Conservation (phyloP, 2,888 invertebrate genomes). For the Torymus tubicola region DNA sequence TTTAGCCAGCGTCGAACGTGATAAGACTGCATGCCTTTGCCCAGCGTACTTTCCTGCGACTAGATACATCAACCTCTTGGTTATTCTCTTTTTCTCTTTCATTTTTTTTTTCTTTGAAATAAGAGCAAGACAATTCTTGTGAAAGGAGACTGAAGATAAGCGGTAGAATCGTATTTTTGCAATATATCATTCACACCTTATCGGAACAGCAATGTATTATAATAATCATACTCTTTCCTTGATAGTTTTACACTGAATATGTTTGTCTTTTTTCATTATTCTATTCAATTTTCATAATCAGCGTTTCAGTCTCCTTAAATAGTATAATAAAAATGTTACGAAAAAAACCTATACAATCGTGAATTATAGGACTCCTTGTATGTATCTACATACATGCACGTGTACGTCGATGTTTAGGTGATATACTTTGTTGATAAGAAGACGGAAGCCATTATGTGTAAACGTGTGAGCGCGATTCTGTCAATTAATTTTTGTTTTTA, state of each 20-base stretch:
- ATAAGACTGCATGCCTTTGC: conserved; percentile 60
- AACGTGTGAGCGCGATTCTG: conserved; percentile 10
- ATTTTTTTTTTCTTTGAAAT: neutral
- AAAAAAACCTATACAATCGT: conserved; percentile 36
- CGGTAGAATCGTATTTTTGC: neutral
- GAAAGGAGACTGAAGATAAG: conserved; percentile 8
- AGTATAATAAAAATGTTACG: conserved; percentile 14
- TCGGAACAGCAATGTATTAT: no score
- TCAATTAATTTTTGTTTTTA: conserved; percentile 8
- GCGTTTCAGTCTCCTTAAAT: neutral
- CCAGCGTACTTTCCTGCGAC: conserved; percentile 50
- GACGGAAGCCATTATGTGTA: conserved; percentile 30
- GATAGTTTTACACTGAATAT: no score
- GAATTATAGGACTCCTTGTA: conserved; percentile 13
- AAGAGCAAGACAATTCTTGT: conserved; percentile 1
- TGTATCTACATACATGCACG: conserved; percentile 11
- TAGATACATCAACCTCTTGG: conserved; percentile 38
- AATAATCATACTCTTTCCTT: no score
- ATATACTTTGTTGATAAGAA: conserved; percentile 43
- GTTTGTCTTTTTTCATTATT: no score
- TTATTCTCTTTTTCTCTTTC: conserved; percentile 31
- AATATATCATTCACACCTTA: neutral
- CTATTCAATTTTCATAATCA: no score
- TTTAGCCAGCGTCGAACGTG: conserved; percentile 43
- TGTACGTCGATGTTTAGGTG: conserved; percentile 48